A percentile compares a stretch with the other conserved stretches of the same genome.
Conservation (phyloP, 2,797 vertebrate genomes). For the Scarus forsteni region DNA sequence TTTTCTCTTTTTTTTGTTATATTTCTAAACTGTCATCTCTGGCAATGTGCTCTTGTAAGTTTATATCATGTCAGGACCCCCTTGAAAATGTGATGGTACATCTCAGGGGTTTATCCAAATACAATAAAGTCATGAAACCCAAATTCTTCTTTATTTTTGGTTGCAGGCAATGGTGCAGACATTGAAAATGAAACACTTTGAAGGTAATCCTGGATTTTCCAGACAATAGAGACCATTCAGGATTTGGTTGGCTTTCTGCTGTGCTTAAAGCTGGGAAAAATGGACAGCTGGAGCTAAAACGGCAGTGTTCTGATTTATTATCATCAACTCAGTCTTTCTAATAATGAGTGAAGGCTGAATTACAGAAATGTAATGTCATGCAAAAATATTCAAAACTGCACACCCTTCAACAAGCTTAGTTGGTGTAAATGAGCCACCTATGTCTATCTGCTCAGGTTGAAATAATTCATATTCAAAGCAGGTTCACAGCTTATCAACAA, state of each 20-base stretch:
- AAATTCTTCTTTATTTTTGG: not conserved
- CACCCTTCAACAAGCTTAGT: constrained; percentile 32
- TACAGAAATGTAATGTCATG: constrained; percentile 34
- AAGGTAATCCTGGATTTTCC: not conserved
- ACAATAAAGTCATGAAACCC: not conserved
- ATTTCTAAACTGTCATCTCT: too few species aligned
- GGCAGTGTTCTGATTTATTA: constrained; percentile 11
- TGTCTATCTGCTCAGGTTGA: constrained; percentile 45
- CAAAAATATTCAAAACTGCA: constrained; percentile 54
- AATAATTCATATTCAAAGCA: constrained; percentile 75
- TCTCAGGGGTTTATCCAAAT: too few species aligned
- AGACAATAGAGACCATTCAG: not conserved
- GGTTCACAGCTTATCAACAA: constrained; percentile 71
- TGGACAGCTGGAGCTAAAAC: not conserved
- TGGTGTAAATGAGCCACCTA: constrained; percentile 45
- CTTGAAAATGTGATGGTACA: too few species aligned
- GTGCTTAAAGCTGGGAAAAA: constrained; percentile 2
- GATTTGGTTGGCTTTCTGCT: not conserved
- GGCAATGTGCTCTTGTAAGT: too few species aligned
- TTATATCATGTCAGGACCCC: too few species aligned
- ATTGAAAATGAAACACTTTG: not conserved
- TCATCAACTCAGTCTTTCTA: not conserved
- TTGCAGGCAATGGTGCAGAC: not conserved
- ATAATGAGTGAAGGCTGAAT: constrained; percentile 38
- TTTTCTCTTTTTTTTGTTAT: too few species aligned